Evolutionary conservation across 2,113 vertebrate species (phyloP), one percentile per base, ranked within the genome.

Genomic region (Camelus bactrianus): DNA sequence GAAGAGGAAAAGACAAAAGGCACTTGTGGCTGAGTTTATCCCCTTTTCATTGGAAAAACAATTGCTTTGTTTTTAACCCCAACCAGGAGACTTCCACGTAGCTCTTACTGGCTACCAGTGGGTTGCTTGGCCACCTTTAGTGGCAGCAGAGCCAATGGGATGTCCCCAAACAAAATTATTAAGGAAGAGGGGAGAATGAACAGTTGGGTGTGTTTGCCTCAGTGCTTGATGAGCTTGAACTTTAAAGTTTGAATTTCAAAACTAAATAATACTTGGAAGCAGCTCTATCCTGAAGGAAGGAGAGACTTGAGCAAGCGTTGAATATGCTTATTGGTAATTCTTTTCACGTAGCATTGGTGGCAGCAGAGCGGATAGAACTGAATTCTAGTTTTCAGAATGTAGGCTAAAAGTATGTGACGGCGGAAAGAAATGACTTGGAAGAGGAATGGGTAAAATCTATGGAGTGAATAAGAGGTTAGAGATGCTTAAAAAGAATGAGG

Each of bases 181-280:
- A 26, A 26, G 26, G 24, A 81, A 56, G 10, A 65, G 35, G 30
- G 10, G 7, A 46, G 42, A 75, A 30, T 32, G 42, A 46, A 24
- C 46, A 54, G 10, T 72, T 48, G 35, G 38, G 1, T 70, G 24
- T 76, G 38, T n/a, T 80, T 48, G 30, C n/a, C 35, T 75, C 8
- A 35, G n/a, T 67, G 62, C 52, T 72, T 94, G 26, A 35, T 46
- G 80, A 46, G 13, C 35, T 32, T 19, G 9, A 42, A 42, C 38
- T 92, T 84, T 48, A 42, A 92, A 91, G 24, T 24, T 86, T 67
- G 35, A 56, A 48, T 86, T 88, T 86, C 50, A 91, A 10, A 94
- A 64, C 64, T 65, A 58, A n/a, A 54, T 38, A 42, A 22, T 62
- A 60, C 24, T 94, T 76, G 46, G 54, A 82, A 85, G 77, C 64